Evolutionary conservation across 2,113 vertebrate species (phyloP).

Genomic region (Lipophrys pholis): DNA sequence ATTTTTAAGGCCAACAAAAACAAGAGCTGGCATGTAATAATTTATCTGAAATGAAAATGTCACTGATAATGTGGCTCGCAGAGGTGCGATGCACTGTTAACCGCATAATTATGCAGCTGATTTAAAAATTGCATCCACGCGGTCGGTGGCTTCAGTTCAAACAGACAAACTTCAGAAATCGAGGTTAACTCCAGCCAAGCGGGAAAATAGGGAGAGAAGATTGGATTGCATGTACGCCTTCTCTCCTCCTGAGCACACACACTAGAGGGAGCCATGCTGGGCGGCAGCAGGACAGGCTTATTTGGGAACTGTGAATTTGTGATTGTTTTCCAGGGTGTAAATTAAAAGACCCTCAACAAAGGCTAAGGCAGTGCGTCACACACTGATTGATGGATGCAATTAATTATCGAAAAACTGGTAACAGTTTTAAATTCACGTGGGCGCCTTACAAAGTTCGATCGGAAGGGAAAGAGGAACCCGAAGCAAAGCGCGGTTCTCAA

Average conservation of each 20-base stretch:
- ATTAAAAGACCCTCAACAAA: slow-evolving; percentile 74
- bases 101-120: slow-evolving; percentile 70
- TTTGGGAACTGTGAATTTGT: slow-evolving; percentile 70
- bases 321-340: slow-evolving; percentile 75
- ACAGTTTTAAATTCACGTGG: slow-evolving; percentile 28
- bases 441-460: slow-evolving; percentile 14
- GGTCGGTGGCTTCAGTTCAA: slow-evolving; percentile 61
- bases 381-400: slow-evolving; percentile 62
- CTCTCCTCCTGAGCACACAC: slow-evolving; percentile 61
- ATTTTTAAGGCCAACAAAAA: slow-evolving; percentile 35
- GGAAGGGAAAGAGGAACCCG: too few species aligned
- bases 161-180: slow-evolving; percentile 59
- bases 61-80: slow-evolving; percentile 62
- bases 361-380: slow-evolving; percentile 53
- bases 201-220: slow-evolving; percentile 58
- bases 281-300: slow-evolving; percentile 63
- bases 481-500: background rate
- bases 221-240: slow-evolving; percentile 37
- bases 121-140: slow-evolving; percentile 72
- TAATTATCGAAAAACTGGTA: slow-evolving; percentile 26
- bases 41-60: slow-evolving; percentile 70
- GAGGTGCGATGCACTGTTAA: slow-evolving; percentile 61
- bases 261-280: slow-evolving; percentile 68
- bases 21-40: slow-evolving; percentile 56
- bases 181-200: slow-evolving; percentile 70